These are phyloP conservation scores for Peromyscus melanophrys DNA, from an alignment of 2,797 vertebrate species.

Conservation along the genomic window DNA sequence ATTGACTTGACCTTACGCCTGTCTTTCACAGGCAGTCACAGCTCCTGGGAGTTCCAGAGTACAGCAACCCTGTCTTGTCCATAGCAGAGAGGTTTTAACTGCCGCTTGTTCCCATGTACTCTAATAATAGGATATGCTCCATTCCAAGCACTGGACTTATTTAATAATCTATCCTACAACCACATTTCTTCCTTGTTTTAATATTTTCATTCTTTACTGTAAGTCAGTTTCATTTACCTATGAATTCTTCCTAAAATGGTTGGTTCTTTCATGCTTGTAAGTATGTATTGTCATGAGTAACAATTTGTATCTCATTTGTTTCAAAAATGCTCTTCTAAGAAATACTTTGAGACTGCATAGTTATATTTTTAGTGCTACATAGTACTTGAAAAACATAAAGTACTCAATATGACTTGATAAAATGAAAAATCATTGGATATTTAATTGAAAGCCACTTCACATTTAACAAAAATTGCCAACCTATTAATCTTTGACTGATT, in stretches of 20 bases:
- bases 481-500: background rate
- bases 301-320: background rate
- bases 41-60: background rate
- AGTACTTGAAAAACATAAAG: background rate
- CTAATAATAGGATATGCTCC: accelerated
- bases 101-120: background rate
- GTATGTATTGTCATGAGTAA: background rate
- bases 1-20: background rate
- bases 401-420: background rate
- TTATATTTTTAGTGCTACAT: background rate
- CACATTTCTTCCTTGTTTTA: background rate
- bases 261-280: background rate
- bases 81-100: background rate
- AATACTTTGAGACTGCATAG: background rate
- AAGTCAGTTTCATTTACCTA: background rate
- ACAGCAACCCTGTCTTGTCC: background rate
- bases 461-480: background rate
- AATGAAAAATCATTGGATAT: background rate
- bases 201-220: background rate
- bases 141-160: background rate
- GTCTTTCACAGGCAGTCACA: background rate
- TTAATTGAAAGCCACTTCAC: background rate
- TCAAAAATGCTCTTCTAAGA: background rate
- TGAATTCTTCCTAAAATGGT: background rate
- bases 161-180: background rate